These are phyloP conservation scores for Uria aalge DNA, from an alignment of 2,113 vertebrate genomes.

Conservation along the genomic window DNA sequence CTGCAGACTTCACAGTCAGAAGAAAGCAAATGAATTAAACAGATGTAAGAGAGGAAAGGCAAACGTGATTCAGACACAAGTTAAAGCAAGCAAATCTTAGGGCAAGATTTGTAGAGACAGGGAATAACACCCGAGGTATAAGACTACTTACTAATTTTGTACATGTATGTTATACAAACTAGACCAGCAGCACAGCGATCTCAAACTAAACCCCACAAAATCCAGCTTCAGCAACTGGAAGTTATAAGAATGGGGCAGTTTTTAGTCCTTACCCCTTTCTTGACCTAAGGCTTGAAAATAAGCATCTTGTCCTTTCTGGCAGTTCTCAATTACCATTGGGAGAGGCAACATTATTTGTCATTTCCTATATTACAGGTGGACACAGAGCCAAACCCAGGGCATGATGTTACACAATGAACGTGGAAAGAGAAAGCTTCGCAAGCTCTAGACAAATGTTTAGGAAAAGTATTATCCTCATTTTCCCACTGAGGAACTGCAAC, in stretches of 20 bases:
- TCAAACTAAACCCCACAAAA: neutral
- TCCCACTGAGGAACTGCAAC: neutral
- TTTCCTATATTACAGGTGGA: neutral
- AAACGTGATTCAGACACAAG: neutral
- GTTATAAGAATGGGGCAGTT: neutral
- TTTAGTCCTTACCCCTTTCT: neutral
- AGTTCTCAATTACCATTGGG: neutral
- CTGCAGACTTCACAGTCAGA: neutral
- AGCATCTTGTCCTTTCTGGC: neutral
- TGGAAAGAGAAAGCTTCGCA: neutral
- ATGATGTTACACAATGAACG: neutral
- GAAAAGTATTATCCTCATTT: neutral
- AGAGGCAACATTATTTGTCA: neutral
- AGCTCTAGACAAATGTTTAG: neutral
- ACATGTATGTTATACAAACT: neutral
- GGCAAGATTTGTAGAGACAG: neutral
- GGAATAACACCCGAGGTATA: neutral
- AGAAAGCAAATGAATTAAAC: neutral
- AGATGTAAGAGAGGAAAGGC: neutral
- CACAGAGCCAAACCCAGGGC: neutral
- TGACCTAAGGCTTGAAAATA: neutral
- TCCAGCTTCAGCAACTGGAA: neutral
- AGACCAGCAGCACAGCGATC: neutral
- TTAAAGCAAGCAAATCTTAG: neutral
- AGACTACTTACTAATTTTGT: neutral